Evolutionary conservation across 2,113 vertebrate genomes (phyloP).

Genomic region (Lichenostomus cassidix): DNA sequence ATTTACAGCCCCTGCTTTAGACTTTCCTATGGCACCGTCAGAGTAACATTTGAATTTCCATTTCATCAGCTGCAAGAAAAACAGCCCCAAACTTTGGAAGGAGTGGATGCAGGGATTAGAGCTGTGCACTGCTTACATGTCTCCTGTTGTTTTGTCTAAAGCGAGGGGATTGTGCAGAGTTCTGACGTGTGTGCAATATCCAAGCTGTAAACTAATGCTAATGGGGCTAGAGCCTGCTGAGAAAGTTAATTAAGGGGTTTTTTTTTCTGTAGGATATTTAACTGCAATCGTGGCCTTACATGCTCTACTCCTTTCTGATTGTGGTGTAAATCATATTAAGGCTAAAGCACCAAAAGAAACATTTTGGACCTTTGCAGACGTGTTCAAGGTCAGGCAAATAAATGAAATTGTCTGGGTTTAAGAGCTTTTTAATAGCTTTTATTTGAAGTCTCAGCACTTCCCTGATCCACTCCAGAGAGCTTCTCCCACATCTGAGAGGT

Average conservation of each 20-base stretch:
- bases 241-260: background rate
- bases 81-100: background rate
- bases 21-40: conserved; percentile 20
- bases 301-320: background rate
- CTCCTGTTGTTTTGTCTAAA: conserved; percentile 14
- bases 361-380: background rate
- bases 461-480: background rate
- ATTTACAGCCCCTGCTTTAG: conserved; percentile 57
- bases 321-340: background rate
- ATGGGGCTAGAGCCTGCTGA: background rate
- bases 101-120: background rate
- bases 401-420: background rate
- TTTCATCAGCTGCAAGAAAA: conserved; percentile 29
- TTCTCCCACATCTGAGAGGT: background rate
- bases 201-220: background rate
- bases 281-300: background rate
- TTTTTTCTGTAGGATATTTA: background rate
- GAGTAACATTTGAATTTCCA: conserved; percentile 49
- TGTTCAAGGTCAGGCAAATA: background rate
- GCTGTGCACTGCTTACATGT: background rate
- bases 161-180: background rate
- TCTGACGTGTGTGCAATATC: background rate
- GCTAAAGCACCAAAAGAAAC: background rate
- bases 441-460: background rate
- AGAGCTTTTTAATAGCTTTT: background rate